phyloP scores from a whole-genome alignment of 2,888 invertebrate genomes.

The Baccha elongata region DNA sequence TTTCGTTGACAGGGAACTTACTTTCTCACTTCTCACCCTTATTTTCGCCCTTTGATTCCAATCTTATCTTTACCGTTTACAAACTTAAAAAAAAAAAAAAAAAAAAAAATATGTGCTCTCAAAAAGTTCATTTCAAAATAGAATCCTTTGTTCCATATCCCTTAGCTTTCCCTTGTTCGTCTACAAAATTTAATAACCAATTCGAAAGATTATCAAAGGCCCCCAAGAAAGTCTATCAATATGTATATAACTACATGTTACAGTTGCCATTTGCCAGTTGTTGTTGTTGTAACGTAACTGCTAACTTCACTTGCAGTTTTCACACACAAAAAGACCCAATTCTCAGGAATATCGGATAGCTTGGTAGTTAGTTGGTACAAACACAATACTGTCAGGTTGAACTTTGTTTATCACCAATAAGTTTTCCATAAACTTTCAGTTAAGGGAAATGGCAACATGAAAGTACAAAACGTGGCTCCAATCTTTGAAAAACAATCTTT shows the following conservation, averaged over 20 bases:
- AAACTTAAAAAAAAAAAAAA: neutral
- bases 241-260: neutral
- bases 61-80: neutral
- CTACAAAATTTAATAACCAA: slow-evolving; percentile 34
- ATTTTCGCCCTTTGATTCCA: neutral
- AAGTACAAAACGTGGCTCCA: slow-evolving; percentile 41
- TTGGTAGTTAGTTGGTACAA: neutral
- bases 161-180: neutral
- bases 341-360: slow-evolving; percentile 1
- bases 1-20: no score
- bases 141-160: neutral
- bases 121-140: neutral
- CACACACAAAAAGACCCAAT: slow-evolving; percentile 10
- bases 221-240: neutral
- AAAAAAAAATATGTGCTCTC: neutral
- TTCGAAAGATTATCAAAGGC: neutral
- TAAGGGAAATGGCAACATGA: slow-evolving; percentile 52
- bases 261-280: slow-evolving; percentile 11
- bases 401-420: slow-evolving; percentile 58
- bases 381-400: slow-evolving; percentile 30
- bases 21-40: neutral
- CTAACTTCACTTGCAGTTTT: slow-evolving; percentile 28
- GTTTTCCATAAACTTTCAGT: slow-evolving; percentile 57
- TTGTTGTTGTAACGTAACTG: no score
- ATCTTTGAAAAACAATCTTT: slow-evolving; percentile 47